These are phyloP conservation scores for honey bee (Apis mellifera) DNA, from an alignment of 1,140 invertebrate genomes.

Conservation along the genomic window DNA sequence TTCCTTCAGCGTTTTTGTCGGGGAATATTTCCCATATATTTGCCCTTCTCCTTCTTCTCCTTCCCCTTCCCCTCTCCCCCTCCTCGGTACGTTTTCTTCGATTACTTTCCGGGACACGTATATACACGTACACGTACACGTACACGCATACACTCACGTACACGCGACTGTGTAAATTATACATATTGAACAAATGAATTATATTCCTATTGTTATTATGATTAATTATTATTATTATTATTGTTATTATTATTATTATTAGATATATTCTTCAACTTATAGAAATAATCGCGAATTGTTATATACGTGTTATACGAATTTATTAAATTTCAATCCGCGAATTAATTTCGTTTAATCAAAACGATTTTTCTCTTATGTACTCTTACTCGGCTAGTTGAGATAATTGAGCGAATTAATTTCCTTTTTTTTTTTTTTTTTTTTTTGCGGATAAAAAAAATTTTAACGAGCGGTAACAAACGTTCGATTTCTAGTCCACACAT, in stretches of 20 bases:
- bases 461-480: no score
- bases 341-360: conserved; percentile 64
- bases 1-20: neutral
- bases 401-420: neutral
- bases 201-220: neutral
- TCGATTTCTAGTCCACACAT: neutral
- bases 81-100: conserved; percentile 76
- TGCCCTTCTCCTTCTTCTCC: conserved; percentile 61
- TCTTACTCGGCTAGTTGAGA: conserved; percentile 52
- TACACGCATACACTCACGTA: conserved; percentile 31
- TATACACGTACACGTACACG: conserved; percentile 2
- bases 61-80: conserved; percentile 19
- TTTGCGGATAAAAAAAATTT: no score
- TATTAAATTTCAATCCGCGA: conserved; percentile 63
- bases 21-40: conserved; percentile 53
- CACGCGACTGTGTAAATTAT: neutral
- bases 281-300: conserved; percentile 42
- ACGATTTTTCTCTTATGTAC: conserved; percentile 55
- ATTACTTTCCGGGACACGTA: conserved; percentile 71
- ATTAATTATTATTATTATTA: neutral
- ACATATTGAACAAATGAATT: conserved; percentile 44
- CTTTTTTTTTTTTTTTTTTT: no score
- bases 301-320: conserved; percentile 42
- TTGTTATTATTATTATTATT: neutral
- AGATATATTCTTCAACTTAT: neutral